Evolutionary conservation across 2,797 vertebrate species (phyloP).

Genomic region (Scomberomorus guttatus): DNA sequence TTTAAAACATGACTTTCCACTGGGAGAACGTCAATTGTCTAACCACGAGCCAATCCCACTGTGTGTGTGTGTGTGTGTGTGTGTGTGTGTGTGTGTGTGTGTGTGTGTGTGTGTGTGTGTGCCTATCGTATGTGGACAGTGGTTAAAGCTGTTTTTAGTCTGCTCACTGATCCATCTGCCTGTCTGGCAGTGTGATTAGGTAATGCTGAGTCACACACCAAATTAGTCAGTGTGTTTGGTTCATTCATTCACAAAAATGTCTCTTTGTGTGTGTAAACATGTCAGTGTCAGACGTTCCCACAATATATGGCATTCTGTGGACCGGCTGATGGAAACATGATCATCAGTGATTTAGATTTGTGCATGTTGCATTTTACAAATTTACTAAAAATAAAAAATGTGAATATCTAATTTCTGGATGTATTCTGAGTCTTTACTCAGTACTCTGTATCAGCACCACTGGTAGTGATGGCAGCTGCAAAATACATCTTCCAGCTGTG

Average conservation of each 20-base stretch:
- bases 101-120: constrained; percentile 27
- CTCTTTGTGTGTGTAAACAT: constrained; percentile 31
- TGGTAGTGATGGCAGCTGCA: too few species aligned
- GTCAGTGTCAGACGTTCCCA: constrained; percentile 24
- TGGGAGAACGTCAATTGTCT: constrained; percentile 53
- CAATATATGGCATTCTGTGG: constrained; percentile 29
- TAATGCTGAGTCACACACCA: constrained; percentile 56
- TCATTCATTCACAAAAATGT: constrained; percentile 33
- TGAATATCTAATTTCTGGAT: too few species aligned
- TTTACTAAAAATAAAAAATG: too few species aligned
- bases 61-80: constrained; percentile 23
- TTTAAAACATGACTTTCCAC: constrained; percentile 60
- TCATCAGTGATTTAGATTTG: too few species aligned
- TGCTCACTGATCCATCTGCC: constrained; percentile 62
- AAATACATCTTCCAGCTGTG: too few species aligned
- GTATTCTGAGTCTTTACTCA: too few species aligned
- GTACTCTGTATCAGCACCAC: too few species aligned
- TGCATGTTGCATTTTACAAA: too few species aligned
- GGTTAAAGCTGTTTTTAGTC: constrained; percentile 64
- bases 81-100: constrained; percentile 28
- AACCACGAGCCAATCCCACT: constrained; percentile 50
- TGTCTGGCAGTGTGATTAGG: constrained; percentile 62
- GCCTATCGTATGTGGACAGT: constrained; percentile 17
- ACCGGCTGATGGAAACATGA: constrained; percentile 24
- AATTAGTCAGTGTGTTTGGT: constrained; percentile 32